These are phyloP conservation scores for Sphenopsis melanotis DNA, from an alignment of 2,797 vertebrate genomes.

Conservation along the genomic window DNA sequence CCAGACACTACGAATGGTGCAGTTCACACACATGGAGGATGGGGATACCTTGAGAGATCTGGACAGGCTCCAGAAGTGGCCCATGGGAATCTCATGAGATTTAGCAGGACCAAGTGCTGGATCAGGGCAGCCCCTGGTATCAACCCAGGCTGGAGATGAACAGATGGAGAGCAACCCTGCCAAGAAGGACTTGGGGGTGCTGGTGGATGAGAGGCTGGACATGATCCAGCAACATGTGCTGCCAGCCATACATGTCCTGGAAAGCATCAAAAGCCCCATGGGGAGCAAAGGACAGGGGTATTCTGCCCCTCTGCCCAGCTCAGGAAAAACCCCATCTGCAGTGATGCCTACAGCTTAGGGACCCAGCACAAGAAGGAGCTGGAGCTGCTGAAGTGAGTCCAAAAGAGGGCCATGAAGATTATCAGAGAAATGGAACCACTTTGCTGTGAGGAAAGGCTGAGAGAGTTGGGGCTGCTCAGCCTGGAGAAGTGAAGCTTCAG, in stretches of 20 bases:
- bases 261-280: not conserved
- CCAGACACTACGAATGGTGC: not conserved
- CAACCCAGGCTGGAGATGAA: not conserved
- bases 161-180: not conserved
- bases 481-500: not conserved
- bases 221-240: not conserved
- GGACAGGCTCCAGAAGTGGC: not conserved
- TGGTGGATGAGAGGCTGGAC: not conserved
- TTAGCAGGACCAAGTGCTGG: not conserved
- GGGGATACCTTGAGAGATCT: not conserved
- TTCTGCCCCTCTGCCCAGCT: not conserved
- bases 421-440: not conserved
- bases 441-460: not conserved
- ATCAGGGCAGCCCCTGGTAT: not conserved
- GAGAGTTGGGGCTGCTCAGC: not conserved
- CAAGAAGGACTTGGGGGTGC: not conserved
- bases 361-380: not conserved
- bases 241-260: not conserved
- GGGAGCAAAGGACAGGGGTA: no score
- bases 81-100: not conserved
- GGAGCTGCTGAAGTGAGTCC: not conserved
- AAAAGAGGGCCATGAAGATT: not conserved
- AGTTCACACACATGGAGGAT: not conserved
- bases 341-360: not conserved
- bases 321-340: not conserved